Conservation (phyloP, 2,797 vertebrate species). For the Macroramphosus scolopax region DNA sequence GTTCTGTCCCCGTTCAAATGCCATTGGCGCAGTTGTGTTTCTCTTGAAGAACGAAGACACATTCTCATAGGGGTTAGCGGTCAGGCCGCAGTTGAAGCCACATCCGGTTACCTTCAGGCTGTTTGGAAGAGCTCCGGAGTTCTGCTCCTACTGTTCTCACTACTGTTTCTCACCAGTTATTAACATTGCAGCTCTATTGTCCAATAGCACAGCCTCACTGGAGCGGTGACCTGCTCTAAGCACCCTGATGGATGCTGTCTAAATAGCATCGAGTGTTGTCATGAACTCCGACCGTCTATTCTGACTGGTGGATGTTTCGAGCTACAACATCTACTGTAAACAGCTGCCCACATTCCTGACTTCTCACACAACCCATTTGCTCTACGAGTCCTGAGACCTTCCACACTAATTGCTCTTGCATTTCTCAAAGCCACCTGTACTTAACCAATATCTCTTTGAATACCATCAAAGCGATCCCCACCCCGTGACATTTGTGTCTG, state of each 20-base stretch:
- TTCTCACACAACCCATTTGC: conserved; percentile 10
- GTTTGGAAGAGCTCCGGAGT: conserved; percentile 18
- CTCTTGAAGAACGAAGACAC: conserved; percentile 25
- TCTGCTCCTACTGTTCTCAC: neutral
- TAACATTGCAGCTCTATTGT: too few relatives aligned
- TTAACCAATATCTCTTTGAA: conserved; percentile 30
- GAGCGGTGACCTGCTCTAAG: too few relatives aligned
- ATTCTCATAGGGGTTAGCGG: conserved; percentile 23
- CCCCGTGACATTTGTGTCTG: conserved; percentile 48
- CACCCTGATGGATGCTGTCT: neutral
- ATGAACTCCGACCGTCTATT: conserved; percentile 9
- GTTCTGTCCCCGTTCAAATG: conserved; percentile 45
- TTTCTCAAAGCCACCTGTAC: conserved; percentile 60
- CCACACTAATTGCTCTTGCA: conserved; percentile 34
- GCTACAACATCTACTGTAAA: conserved; percentile 14
- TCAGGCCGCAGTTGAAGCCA: conserved; percentile 31
- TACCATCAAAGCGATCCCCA: conserved; percentile 64
- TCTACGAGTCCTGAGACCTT: conserved; percentile 21
- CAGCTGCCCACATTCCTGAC: conserved; percentile 41
- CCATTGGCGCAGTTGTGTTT: conserved; percentile 4
- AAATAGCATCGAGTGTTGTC: conserved; percentile 8
- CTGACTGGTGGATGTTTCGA: conserved; percentile 3
- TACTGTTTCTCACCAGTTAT: neutral
- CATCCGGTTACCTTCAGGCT: conserved; percentile 51
- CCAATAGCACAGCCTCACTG: too few relatives aligned